Conservation (phyloP, 1,140 invertebrate species). For the Hylyphantes graminicola region DNA sequence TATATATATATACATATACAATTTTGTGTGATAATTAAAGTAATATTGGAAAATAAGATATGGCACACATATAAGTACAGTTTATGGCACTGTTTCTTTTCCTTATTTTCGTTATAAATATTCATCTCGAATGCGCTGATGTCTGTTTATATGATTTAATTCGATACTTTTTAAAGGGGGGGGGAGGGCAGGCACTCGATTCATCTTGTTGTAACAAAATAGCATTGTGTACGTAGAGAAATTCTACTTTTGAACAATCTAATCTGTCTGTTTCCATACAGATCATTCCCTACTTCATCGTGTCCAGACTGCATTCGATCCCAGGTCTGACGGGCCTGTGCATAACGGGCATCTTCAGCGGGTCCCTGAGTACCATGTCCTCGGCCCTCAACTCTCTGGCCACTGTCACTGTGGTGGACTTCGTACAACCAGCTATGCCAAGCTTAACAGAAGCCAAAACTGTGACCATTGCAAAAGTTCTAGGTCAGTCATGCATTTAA, state of each 20-base stretch:
- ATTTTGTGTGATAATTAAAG: too few relatives aligned
- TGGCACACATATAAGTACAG: too few relatives aligned
- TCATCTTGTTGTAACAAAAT: neutral
- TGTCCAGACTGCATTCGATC: neutral
- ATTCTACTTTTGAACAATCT: neutral
- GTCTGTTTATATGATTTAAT: too few relatives aligned
- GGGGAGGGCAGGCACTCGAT: too few relatives aligned
- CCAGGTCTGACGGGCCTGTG: conserved; percentile 3
- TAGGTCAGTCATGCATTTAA: neutral
- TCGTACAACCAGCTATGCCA: neutral
- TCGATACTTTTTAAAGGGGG: too few relatives aligned
- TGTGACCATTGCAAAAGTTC: neutral
- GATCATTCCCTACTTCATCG: neutral
- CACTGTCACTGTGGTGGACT: neutral
- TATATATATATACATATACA: too few relatives aligned
- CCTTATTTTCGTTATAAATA: too few relatives aligned
- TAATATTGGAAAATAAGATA: too few relatives aligned
- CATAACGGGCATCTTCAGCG: conserved; percentile 6
- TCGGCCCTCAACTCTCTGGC: conserved; percentile 1
- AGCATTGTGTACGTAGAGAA: neutral
- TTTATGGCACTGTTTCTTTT: too few relatives aligned
- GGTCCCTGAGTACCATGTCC: conserved; percentile 19
- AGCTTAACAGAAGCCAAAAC: neutral
- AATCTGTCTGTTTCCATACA: neutral
- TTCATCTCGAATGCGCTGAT: too few relatives aligned